phyloP scores from a whole-genome alignment of 2,888 invertebrate genomes.

The Meta bourneti region DNA sequence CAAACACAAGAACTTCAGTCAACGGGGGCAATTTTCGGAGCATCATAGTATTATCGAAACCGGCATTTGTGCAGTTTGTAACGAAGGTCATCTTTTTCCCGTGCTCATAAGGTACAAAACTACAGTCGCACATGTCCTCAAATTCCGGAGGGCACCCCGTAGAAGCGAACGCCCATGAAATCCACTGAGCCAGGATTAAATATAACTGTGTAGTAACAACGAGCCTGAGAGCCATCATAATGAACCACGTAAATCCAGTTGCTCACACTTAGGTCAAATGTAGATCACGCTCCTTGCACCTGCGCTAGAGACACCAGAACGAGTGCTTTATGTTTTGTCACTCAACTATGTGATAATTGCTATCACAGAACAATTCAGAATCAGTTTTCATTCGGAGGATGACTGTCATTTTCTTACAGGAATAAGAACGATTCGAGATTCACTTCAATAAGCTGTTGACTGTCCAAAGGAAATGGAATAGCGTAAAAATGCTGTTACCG shows the following conservation, averaged over 20 bases:
- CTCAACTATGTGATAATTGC: too few relatives aligned
- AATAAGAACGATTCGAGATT: not conserved
- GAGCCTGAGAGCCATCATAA: slow-evolving; percentile 38
- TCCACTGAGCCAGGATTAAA: not conserved
- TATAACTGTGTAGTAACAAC: not conserved
- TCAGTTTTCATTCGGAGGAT: not conserved
- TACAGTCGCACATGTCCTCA: slow-evolving; percentile 77
- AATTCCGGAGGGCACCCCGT: slow-evolving; percentile 78
- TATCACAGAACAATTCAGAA: too few relatives aligned
- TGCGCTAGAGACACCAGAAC: not conserved
- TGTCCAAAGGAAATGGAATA: not conserved
- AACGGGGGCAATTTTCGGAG: slow-evolving; percentile 85
- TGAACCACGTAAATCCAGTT: not conserved
- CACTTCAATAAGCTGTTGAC: not conserved
- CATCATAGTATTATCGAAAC: slow-evolving; percentile 84
- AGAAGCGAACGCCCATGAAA: slow-evolving; percentile 18
- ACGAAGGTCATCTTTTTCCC: slow-evolving; percentile 82
- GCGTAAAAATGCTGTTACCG: slow-evolving; percentile 4
- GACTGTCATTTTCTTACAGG: not conserved
- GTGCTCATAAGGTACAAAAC: slow-evolving; percentile 69
- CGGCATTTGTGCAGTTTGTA: slow-evolving; percentile 87
- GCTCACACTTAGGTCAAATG: not conserved
- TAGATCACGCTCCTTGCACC: slow-evolving; percentile 22
- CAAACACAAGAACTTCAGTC: slow-evolving; percentile 86
- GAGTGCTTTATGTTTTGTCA: too few relatives aligned